Evolutionary conservation across 1,140 invertebrate genomes (phyloP), one percentile per base, ranked within the genome.

Genomic region (Drosophila arizonae): DNA sequence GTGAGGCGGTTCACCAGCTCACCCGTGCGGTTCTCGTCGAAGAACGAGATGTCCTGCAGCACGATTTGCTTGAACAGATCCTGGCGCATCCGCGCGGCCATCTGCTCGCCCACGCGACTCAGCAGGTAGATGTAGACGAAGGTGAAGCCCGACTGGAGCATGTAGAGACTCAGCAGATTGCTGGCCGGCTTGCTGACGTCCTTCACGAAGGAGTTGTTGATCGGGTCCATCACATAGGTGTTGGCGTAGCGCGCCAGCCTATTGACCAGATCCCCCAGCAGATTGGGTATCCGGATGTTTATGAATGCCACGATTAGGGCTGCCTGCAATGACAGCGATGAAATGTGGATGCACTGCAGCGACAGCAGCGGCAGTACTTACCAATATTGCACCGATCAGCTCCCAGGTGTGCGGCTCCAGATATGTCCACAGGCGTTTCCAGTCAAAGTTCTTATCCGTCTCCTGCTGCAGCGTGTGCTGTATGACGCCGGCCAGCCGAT

Each of bases 1-100:
- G 97, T 98, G 61, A 99, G 92, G 86, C 96, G 95, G 92, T 97
- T 97, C 36, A 98, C 94, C 51, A 99, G 93, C 93, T 99, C 97
- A 11, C 98, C 98, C 13, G 97, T 97, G 86, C 96, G 95, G 88
- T 97, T 95, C 79, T 93, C 93, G 92, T 99, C 98, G 93, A 97
- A 99, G 92, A 99, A 99, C 26, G 94, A 93, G 80, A 99, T 95
- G 84, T 99, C 97, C 92, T 98, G 97, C 74, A 94, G 93, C 6
- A 99, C 92, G 63, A 99, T 95, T 6, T 96, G 95, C 48, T 94
- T 92, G 93, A 99, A 99, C 6, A 99, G 92, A 88, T 96, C 94
- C 71, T 94, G 94, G 68, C 96, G 95, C 92, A 99, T 94, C 76
- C 95, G 94, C 28, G 94, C 93, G 4, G 97, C 97, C 66, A 99